A percentile compares a stretch with the other conserved stretches of the same genome.
Evolutionary conservation across 2,113 vertebrate genomes (phyloP).

Genomic region (Rostratula benghalensis): DNA sequence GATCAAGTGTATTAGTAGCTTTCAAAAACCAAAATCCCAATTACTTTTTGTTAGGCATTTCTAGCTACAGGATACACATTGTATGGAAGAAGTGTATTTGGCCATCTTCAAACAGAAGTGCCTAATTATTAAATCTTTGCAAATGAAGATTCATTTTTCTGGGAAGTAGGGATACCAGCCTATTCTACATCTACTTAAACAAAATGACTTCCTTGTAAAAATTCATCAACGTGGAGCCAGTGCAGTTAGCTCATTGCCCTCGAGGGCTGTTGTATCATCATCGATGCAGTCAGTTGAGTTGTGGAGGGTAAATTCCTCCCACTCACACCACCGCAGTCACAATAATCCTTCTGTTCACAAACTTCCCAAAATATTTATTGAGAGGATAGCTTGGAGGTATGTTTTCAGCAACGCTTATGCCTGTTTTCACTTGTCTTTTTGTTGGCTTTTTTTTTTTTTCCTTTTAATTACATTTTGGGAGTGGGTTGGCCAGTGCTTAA

Average conservation of each 20-base stretch:
- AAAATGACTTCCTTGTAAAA: not conserved
- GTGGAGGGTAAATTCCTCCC: conserved; percentile 33
- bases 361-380: conserved; percentile 64
- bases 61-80: not conserved
- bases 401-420: conserved; percentile 32
- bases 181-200: not conserved
- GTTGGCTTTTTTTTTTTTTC: not conserved
- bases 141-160: not conserved
- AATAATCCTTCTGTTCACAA: conserved; percentile 62
- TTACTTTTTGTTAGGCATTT: not conserved
- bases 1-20: not conserved
- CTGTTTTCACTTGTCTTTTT: conserved; percentile 35
- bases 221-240: not conserved
- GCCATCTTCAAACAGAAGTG: not conserved
- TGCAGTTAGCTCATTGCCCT: conserved; percentile 21
- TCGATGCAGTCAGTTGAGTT: conserved; percentile 36
- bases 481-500: conserved; percentile 11
- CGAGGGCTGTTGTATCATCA: conserved; percentile 41
- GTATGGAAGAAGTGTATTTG: not conserved
- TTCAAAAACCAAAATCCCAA: not conserved
- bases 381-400: conserved; percentile 58
- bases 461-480: not conserved
- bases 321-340: conserved; percentile 9
- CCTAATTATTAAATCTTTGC: not conserved
- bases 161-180: not conserved